Percentiles rank a stretch among this genome's conserved stretches.
Conservation (phyloP, 2,888 invertebrate species). For the Parthenolecanium corni region DNA sequence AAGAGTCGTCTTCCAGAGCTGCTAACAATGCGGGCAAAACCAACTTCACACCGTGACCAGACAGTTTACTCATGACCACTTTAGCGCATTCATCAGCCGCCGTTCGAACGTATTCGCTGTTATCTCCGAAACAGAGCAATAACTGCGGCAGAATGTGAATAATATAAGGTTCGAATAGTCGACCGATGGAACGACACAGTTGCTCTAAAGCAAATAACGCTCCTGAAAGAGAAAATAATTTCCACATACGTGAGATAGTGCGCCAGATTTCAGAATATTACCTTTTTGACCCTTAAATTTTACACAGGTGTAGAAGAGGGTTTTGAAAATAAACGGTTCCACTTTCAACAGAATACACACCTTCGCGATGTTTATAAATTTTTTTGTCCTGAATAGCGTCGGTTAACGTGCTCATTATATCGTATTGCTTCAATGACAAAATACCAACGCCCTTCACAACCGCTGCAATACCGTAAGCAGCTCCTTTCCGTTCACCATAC, state of each 20-base stretch:
- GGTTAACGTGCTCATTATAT: constrained; percentile 87
- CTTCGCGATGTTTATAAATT: constrained; percentile 85
- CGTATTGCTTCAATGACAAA: constrained; percentile 82
- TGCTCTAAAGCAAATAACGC: constrained; percentile 95
- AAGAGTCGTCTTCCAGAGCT: constrained; percentile 93
- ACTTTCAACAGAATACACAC: constrained; percentile 42
- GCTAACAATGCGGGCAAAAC: constrained; percentile 85
- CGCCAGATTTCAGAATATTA: too few relatives aligned
- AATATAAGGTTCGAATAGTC: constrained; percentile 96
- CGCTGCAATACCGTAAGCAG: constrained; percentile 94
- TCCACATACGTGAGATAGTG: too few relatives aligned
- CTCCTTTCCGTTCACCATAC: constrained; percentile 83
- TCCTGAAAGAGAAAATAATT: constrained; percentile 92
- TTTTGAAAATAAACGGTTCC: too few relatives aligned
- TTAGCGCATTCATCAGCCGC: constrained; percentile 95
- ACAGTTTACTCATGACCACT: constrained; percentile 88
- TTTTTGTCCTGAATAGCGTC: constrained; percentile 94
- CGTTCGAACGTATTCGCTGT: constrained; percentile 85
- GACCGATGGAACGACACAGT: constrained; percentile 85
- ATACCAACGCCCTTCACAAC: constrained; percentile 95
- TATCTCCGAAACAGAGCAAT: constrained; percentile 92
- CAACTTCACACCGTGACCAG: constrained; percentile 93
- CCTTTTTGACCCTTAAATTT: too few relatives aligned
- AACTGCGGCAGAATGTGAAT: constrained; percentile 92
- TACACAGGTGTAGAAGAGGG: too few relatives aligned